Evolutionary conservation across 2,888 invertebrate species (phyloP).

Genomic region (Anodontia alba): DNA sequence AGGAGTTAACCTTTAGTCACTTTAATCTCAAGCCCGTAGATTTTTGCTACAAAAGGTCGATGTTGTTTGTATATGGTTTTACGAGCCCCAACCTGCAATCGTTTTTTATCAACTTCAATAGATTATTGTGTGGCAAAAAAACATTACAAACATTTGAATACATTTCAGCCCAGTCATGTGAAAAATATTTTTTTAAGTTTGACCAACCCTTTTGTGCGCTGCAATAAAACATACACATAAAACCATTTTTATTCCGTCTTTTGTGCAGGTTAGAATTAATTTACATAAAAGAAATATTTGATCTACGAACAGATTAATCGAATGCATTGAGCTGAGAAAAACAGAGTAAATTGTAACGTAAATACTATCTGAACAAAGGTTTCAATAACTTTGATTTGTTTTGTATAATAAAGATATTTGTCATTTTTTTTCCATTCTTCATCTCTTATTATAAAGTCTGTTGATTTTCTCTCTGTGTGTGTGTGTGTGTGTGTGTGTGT

Average conservation of each 20-base stretch:
- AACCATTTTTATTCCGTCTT: slow-evolving; percentile 24
- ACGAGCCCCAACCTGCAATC: background rate
- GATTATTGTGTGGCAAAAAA: slow-evolving; percentile 45
- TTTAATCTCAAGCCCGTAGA: background rate
- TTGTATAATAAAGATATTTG: too few relatives aligned
- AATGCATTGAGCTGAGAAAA: background rate
- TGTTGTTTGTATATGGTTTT: slow-evolving; percentile 10
- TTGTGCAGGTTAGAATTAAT: slow-evolving; percentile 19
- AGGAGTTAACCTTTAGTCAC: slow-evolving; percentile 5
- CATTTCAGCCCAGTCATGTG: slow-evolving; percentile 25
- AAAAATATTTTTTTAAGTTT: slow-evolving; percentile 39
- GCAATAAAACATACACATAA: slow-evolving; percentile 28
- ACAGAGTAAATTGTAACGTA: too few relatives aligned
- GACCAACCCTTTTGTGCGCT: slow-evolving; percentile 18
- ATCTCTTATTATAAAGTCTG: too few relatives aligned
- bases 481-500: too few relatives aligned
- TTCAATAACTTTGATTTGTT: too few relatives aligned
- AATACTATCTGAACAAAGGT: too few relatives aligned
- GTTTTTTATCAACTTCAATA: slow-evolving; percentile 35
- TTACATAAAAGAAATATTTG: slow-evolving; percentile 22
- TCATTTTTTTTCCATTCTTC: too few relatives aligned
- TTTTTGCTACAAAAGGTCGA: background rate
- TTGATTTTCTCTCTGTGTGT: too few relatives aligned
- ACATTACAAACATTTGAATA: slow-evolving; percentile 38
- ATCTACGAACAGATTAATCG: slow-evolving; percentile 3